phyloP scores from a whole-genome alignment of 2,113 vertebrate species.

The Desmodus rotundus region DNA sequence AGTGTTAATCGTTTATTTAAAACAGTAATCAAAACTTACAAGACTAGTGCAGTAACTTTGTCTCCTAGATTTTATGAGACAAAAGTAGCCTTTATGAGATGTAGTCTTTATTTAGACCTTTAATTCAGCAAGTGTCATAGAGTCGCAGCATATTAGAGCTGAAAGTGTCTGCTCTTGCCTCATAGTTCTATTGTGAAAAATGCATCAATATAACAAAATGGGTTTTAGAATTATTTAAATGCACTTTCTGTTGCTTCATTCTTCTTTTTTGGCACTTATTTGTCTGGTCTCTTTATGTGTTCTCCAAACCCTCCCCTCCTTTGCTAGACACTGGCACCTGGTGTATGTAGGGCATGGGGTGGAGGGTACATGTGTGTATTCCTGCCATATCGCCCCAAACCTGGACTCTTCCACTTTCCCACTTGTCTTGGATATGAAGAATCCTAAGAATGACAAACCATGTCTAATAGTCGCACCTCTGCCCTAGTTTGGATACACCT shows the following conservation, averaged over 20 bases:
- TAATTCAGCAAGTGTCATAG: not conserved
- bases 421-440: not conserved
- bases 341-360: accelerated
- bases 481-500: not conserved
- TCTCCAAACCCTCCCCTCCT: not conserved
- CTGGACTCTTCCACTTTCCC: not conserved
- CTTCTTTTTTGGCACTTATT: not conserved
- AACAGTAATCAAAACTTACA: constrained; percentile 4
- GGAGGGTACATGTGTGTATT: not conserved
- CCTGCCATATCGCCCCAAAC: not conserved
- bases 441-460: not conserved
- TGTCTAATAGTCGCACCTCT: not conserved
- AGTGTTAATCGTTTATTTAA: constrained; percentile 8
- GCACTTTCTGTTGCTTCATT: not conserved
- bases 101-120: not conserved
- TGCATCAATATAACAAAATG: not conserved
- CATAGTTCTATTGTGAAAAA: not conserved
- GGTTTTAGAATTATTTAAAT: not conserved
- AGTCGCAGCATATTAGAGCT: not conserved
- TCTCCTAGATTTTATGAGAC: not conserved
- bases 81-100: not conserved
- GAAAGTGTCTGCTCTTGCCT: not conserved
- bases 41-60: not conserved
- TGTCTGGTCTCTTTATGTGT: not conserved
- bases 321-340: not conserved